These are phyloP conservation scores for Meandrina meandrites DNA, from an alignment of 92 coral and sea anemone species.

Conservation along the genomic window DNA sequence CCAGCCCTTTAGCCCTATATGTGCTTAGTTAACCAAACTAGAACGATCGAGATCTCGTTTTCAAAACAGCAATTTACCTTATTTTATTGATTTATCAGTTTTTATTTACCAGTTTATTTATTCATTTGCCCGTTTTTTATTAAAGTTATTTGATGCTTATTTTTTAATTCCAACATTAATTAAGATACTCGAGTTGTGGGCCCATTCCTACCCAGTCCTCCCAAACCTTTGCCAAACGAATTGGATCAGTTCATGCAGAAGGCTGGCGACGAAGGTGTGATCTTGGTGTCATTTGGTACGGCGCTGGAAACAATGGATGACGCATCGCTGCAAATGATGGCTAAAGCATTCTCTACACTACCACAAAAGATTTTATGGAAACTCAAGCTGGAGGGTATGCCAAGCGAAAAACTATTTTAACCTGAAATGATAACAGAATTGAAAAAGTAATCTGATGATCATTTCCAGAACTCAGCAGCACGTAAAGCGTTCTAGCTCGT, in stretches of 20 bases:
- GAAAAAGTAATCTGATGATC: no score
- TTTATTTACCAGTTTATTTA: no score
- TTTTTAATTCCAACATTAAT: background rate
- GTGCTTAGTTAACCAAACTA: no score
- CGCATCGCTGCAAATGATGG: background rate
- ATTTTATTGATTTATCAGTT: no score
- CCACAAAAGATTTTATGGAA: slow-evolving; percentile 42
- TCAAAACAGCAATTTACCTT: no score
- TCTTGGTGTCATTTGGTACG: slow-evolving; percentile 55
- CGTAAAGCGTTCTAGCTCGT: no score
- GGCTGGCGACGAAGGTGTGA: slow-evolving; percentile 56
- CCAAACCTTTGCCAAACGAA: slow-evolving; percentile 47
- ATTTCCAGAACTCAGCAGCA: no score
- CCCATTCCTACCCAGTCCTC: slow-evolving; percentile 40
- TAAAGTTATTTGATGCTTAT: background rate
- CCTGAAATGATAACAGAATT: background rate
- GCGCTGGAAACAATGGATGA: slow-evolving; percentile 1
- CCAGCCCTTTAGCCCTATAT: no score
- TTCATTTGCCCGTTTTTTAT: no score
- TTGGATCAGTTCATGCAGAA: slow-evolving; percentile 37
- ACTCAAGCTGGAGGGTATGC: slow-evolving; percentile 7
- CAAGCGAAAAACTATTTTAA: background rate
- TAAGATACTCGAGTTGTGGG: slow-evolving; percentile 50
- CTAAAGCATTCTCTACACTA: slow-evolving; percentile 25
- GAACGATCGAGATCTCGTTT: no score